A percentile compares a stretch with the other conserved stretches of the same genome.
Evolutionary conservation across 1,140 invertebrate genomes (phyloP).

Genomic region (Diabrotica virgifera): DNA sequence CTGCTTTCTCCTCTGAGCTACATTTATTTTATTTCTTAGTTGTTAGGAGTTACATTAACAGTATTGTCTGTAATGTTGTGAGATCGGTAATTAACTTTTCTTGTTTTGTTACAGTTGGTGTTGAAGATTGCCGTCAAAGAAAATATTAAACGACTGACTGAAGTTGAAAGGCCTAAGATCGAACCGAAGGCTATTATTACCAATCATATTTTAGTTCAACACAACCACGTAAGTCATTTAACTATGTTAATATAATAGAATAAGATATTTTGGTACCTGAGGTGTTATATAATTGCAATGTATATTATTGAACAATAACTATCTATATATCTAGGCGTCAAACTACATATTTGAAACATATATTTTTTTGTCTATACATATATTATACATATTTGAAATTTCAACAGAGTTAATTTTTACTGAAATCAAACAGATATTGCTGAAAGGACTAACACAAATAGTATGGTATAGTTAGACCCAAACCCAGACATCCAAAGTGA

Average conservation of each 20-base stretch:
- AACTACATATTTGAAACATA: too few species aligned
- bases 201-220: constrained; percentile 46
- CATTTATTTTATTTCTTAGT: not conserved
- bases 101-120: constrained; percentile 42
- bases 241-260: not conserved
- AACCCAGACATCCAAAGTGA: too few species aligned
- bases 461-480: too few species aligned
- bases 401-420: too few species aligned
- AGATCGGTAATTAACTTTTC: constrained; percentile 9
- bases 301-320: too few species aligned
- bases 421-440: too few species aligned
- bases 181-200: constrained; percentile 45
- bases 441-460: too few species aligned
- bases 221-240: constrained; percentile 44
- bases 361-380: too few species aligned
- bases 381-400: too few species aligned
- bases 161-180: constrained; percentile 45
- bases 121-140: constrained; percentile 45
- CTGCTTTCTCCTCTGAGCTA: too few species aligned
- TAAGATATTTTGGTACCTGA: not conserved
- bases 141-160: constrained; percentile 43
- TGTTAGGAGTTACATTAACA: not conserved
- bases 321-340: too few species aligned
- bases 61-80: not conserved
- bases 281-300: too few species aligned